phyloP scores from a whole-genome alignment of 1,140 invertebrate species.

The Augochlora pura region DNA sequence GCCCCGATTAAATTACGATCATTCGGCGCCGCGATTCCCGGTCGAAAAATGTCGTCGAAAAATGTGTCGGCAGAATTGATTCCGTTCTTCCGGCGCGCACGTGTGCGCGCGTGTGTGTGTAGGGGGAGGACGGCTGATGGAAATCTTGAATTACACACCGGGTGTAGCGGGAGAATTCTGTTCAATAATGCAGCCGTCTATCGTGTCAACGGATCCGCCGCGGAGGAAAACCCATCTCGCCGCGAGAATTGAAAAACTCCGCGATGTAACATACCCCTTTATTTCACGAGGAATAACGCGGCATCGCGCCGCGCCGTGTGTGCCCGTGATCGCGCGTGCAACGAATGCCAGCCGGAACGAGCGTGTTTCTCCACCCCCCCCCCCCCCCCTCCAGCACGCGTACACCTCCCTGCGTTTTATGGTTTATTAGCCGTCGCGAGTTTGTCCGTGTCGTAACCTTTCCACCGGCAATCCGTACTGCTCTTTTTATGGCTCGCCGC shows the following conservation, averaged over 20 bases:
- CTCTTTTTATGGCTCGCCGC: slow-evolving; percentile 37
- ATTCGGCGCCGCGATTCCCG: too few species aligned
- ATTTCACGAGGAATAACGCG: neutral
- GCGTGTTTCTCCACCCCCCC: too few species aligned
- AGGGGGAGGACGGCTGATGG: too few species aligned
- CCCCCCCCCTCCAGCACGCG: neutral
- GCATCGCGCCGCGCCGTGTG: too few species aligned
- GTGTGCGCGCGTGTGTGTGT: too few species aligned
- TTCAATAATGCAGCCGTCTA: neutral
- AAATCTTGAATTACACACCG: neutral
- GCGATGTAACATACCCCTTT: neutral
- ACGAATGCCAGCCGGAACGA: neutral
- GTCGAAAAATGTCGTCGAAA: neutral
- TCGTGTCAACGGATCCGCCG: neutral
- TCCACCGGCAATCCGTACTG: slow-evolving; percentile 35
- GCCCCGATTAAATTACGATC: neutral
- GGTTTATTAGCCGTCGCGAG: slow-evolving; percentile 47
- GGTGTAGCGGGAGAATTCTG: neutral
- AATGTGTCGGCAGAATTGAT: too few species aligned
- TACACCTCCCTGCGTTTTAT: slow-evolving; percentile 39
- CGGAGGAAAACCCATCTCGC: neutral
- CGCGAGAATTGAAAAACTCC: neutral
- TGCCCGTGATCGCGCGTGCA: neutral
- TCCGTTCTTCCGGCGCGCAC: too few species aligned
- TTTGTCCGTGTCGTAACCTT: slow-evolving; percentile 41